Conservation (phyloP, 2,888 invertebrate species). For the Zaprionus lineosus region DNA sequence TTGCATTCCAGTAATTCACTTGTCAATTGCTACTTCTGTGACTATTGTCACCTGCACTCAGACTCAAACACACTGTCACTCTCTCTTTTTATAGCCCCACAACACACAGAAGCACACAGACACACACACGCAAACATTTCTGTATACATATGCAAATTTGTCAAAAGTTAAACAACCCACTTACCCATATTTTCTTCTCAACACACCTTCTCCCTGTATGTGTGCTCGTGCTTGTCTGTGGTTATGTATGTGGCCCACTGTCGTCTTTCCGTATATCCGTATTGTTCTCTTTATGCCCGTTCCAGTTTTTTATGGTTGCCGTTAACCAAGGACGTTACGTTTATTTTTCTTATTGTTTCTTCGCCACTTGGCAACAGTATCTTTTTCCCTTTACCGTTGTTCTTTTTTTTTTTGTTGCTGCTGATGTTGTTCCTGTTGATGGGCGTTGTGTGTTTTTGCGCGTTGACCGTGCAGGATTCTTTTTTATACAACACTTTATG, state of each 20-base stretch:
- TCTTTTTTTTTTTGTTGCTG: constrained; percentile 5
- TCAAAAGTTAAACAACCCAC: constrained; percentile 56
- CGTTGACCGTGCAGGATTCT: constrained; percentile 2
- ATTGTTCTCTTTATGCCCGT: constrained; percentile 54
- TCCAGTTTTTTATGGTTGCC: constrained; percentile 50
- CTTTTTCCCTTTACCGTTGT: constrained; percentile 20
- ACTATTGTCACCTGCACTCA: constrained; percentile 50
- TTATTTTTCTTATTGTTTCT: constrained; percentile 45
- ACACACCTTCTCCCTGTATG: constrained; percentile 53
- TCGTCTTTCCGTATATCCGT: constrained; percentile 36
- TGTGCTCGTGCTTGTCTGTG: constrained; percentile 10
- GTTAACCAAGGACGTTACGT: constrained; percentile 60
- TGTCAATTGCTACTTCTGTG: constrained; percentile 43
- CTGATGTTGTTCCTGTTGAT: neutral
- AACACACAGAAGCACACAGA: neutral
- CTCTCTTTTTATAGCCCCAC: too few relatives aligned
- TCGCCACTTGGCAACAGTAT: constrained; percentile 55
- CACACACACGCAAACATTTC: neutral
- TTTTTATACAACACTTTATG: constrained; percentile 40
- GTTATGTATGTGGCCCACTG: constrained; percentile 11
- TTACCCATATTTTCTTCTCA: constrained; percentile 66
- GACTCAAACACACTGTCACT: constrained; percentile 2
- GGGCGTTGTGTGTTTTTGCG: constrained; percentile 1
- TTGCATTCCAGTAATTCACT: constrained; percentile 41
- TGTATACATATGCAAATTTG: constrained; percentile 36